Base-by-base conservation (phyloP, 1,140 invertebrate species). In the Plodia interpunctella region DNA sequence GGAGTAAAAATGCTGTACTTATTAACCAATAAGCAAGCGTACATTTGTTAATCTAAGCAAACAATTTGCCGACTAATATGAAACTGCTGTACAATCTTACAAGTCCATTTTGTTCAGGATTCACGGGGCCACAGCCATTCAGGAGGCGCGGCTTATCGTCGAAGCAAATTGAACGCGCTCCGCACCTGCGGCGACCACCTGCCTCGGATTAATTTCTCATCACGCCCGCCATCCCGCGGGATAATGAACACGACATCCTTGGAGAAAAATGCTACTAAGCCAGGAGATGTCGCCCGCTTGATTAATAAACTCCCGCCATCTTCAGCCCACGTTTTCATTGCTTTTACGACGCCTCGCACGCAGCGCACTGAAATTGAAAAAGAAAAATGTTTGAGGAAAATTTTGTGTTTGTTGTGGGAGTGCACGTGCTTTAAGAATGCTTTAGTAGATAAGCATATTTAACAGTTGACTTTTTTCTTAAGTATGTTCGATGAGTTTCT, bases 151-250 rank as follows among this genome's bases (percentile, higher is more conserved):
- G 71, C 63, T 72, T 71, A 78, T 72, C 66, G 70, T 62, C 65
- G 65, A 61, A 59, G 72, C 58, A 83, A 81, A 84, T 77, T 78
- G 71, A 70, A 68, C 72, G 65, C 59, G 69, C 59, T 62, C 56
- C 65, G 65, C 83, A 85, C 79, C 82, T 87, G 82, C 69, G 81
- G 51, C 72, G 57, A 30, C 30, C 77, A 78, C 81, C 79, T 78
- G 75, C 68, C 72, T 73, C 68, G 82, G 83, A 88, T 88, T 88
- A 87, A 87, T 85, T 83, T 83, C 83, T 88, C 82, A 85, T 88
- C 83, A 87, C 73, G 71, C 71, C 64, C 71, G 74, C 66, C 65
- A 72, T 65, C 66, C 70, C 54, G 63, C 62, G 66, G 77, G 66
- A 83, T 87, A 88, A 88, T 85, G 83, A 79, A 78, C 66, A 80